phyloP scores from a whole-genome alignment of 2,113 vertebrate genomes.

The Beaufortia kweichowensis region DNA sequence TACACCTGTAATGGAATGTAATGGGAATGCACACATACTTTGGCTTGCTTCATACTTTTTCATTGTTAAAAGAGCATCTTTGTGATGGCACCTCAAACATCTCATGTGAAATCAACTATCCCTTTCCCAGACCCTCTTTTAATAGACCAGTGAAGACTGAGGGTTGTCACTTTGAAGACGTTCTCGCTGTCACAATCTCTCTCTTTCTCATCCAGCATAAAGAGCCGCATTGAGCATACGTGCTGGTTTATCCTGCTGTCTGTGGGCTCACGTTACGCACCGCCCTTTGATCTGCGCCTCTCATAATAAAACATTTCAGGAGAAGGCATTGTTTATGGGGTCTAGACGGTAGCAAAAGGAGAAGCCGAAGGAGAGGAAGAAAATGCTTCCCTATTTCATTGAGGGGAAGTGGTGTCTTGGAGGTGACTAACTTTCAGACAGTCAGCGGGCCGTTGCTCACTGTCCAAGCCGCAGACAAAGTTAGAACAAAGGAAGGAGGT shows the following conservation, averaged over 20 bases:
- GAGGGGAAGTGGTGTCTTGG: slow-evolving; percentile 47
- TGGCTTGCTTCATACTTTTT: too few relatives aligned
- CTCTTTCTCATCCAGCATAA: slow-evolving; percentile 34
- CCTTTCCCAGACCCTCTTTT: slow-evolving; percentile 8
- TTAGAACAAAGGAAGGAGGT: slow-evolving; percentile 39
- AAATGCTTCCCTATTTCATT: slow-evolving; percentile 47
- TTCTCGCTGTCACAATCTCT: slow-evolving; percentile 22
- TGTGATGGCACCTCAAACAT: slow-evolving; percentile 64
- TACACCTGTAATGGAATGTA: slow-evolving; percentile 7
- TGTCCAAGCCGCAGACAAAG: slow-evolving; percentile 1
- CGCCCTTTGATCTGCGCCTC: slow-evolving; percentile 67
- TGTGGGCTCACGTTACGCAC: slow-evolving; percentile 53
- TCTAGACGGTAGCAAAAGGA: slow-evolving; percentile 48
- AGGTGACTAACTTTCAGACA: slow-evolving; percentile 54
- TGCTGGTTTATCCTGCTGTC: slow-evolving; percentile 46
- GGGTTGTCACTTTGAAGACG: slow-evolving; percentile 69
- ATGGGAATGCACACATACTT: too few relatives aligned
- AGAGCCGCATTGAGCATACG: slow-evolving; percentile 43
- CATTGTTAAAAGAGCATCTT: slow-evolving; percentile 66
- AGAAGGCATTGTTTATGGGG: slow-evolving; percentile 43
- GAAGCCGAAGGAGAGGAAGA: slow-evolving; percentile 38
- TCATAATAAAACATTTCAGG: slow-evolving; percentile 44
- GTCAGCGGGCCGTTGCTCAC: slow-evolving; percentile 48
- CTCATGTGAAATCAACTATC: slow-evolving; percentile 72
- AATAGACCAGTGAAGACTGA: slow-evolving; percentile 67